Conservation (phyloP, 2,113 vertebrate genomes). For the Cinclus cinclus region DNA sequence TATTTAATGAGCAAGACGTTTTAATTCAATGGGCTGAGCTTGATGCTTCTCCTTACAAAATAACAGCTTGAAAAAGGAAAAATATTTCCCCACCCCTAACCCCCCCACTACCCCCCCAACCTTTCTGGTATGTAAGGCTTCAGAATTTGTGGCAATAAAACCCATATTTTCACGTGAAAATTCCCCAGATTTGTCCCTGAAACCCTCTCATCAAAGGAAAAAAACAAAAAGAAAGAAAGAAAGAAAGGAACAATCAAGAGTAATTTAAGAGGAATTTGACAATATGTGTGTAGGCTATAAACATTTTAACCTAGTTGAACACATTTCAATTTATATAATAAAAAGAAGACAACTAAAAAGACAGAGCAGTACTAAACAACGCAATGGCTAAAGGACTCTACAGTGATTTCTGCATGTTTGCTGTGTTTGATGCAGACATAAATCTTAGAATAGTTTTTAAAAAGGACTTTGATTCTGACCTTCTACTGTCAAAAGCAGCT, state of each 20-base stretch:
- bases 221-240: neutral
- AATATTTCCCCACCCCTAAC: neutral
- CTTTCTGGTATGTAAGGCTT: conserved; percentile 46
- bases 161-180: conserved; percentile 28
- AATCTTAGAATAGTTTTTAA: conserved; percentile 79
- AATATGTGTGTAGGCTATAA: neutral
- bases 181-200: conserved; percentile 42
- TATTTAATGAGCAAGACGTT: conserved; percentile 63
- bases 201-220: conserved; percentile 9
- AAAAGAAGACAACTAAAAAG: conserved; percentile 35
- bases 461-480: conserved; percentile 84
- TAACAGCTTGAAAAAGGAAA: conserved; percentile 43
- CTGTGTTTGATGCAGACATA: conserved; percentile 75
- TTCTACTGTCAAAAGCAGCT: conserved; percentile 84
- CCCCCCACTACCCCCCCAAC: neutral
- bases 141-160: conserved; percentile 57
- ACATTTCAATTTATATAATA: conserved; percentile 57
- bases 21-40: conserved; percentile 58
- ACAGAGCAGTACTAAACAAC: neutral
- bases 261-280: conserved; percentile 4
- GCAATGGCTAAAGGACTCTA: conserved; percentile 54
- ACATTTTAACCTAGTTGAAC: conserved; percentile 49
- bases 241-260: neutral
- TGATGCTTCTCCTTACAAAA: conserved; percentile 57
- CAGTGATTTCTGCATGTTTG: conserved; percentile 74